A percentile compares a stretch with the other conserved stretches of the same genome.
Conservation (phyloP, 23 tunicate genomes). For the Oikopleura dioica region DNA sequence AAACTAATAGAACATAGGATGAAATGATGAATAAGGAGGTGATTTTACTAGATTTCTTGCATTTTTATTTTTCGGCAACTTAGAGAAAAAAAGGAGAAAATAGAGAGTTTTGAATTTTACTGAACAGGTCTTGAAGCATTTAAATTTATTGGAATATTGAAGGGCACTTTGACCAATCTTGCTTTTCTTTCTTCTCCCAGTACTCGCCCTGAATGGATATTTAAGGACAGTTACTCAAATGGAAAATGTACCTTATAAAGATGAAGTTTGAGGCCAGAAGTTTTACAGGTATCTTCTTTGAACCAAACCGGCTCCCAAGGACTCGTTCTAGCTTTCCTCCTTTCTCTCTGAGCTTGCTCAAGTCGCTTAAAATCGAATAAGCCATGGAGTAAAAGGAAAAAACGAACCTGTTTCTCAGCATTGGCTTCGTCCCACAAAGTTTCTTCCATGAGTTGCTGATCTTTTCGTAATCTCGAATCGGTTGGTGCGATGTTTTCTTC, state of each 20-base stretch:
- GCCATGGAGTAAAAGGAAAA: background rate
- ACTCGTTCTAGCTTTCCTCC: constrained; percentile 39
- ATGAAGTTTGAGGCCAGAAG: constrained; percentile 23
- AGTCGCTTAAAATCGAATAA: constrained; percentile 15
- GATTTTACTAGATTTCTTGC: too few species aligned
- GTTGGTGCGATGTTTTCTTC: constrained; percentile 60
- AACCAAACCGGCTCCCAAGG: constrained; percentile 81
- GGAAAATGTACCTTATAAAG: too few species aligned
- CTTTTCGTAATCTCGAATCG: constrained; percentile 56
- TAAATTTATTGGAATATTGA: constrained; percentile 34
- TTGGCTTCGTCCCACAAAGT: constrained; percentile 76
- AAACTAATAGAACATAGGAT: too few species aligned
- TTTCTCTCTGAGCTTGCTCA: constrained; percentile 63
- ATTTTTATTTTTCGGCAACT: too few species aligned
- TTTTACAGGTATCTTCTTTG: constrained; percentile 18
- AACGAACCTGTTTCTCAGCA: constrained; percentile 24
- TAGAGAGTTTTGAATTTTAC: too few species aligned
- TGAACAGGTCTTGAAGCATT: too few species aligned
- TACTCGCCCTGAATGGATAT: too few species aligned
- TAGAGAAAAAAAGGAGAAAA: too few species aligned
- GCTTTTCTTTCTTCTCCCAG: constrained; percentile 46
- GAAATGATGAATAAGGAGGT: too few species aligned
- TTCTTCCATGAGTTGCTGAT: constrained; percentile 71
- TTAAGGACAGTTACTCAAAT: too few species aligned
- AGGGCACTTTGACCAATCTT: constrained; percentile 41